These are phyloP conservation scores for Druceiella hillmani DNA, from an alignment of 2,888 invertebrate species.

Conservation along the genomic window DNA sequence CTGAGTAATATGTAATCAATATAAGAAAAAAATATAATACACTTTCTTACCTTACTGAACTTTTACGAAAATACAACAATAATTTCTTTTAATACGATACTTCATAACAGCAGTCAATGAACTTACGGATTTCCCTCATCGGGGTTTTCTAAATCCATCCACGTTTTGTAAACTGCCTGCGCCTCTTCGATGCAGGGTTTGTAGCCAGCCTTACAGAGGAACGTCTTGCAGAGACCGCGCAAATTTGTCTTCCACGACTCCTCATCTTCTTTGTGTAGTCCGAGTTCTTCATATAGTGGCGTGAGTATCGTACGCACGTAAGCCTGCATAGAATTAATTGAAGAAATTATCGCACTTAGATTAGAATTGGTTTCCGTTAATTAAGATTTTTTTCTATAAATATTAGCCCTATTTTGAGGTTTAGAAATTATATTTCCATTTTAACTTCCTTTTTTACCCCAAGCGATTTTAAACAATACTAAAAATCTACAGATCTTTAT, in stretches of 20 bases:
- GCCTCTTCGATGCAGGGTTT: conserved; percentile 73
- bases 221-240: conserved; percentile 61
- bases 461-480: too few species aligned
- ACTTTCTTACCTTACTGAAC: too few species aligned
- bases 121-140: conserved; percentile 78
- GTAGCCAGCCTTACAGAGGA: conserved; percentile 72
- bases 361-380: conserved; percentile 5
- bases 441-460: too few species aligned
- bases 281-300: conserved; percentile 66
- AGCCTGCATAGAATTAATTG: conserved; percentile 54
- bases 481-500: too few species aligned
- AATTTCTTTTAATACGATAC: too few species aligned
- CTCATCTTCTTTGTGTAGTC: conserved; percentile 43
- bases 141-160: conserved; percentile 70
- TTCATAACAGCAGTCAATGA: too few species aligned
- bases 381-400: conserved; percentile 1
- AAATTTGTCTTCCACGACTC: conserved; percentile 64
- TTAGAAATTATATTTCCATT: too few species aligned
- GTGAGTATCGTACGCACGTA: conserved; percentile 64
- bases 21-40: too few species aligned
- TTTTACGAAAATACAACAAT: too few species aligned
- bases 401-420: too few species aligned
- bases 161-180: conserved; percentile 62
- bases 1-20: too few species aligned
- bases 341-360: too few species aligned